phyloP scores from a whole-genome alignment of 2,113 vertebrate species.

The Lepisosteus oculatus region DNA sequence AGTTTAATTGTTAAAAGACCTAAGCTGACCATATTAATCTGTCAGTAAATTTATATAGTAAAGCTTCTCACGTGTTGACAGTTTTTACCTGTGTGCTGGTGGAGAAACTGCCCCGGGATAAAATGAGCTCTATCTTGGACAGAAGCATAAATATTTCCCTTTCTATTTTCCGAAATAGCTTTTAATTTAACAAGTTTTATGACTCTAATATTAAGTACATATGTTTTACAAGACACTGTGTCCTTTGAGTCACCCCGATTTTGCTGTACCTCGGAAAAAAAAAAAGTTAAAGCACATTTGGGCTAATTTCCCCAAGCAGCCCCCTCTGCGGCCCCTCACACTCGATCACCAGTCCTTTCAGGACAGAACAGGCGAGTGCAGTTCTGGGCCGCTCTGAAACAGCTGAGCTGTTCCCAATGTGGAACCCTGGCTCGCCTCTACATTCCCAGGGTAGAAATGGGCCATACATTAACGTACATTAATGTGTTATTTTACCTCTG shows the following conservation, averaged over 20 bases:
- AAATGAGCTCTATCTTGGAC: constrained; percentile 80
- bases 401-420: constrained; percentile 20
- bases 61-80: constrained; percentile 57
- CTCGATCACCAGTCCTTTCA: background rate
- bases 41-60: constrained; percentile 14
- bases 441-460: background rate
- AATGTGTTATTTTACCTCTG: constrained; percentile 8
- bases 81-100: constrained; percentile 61
- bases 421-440: constrained; percentile 11
- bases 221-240: constrained; percentile 94
- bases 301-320: constrained; percentile 19
- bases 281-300: background rate
- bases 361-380: background rate
- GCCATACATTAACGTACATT: background rate
- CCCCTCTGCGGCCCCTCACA: constrained; percentile 19
- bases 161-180: constrained; percentile 93
- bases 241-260: constrained; percentile 89
- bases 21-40: constrained; percentile 8
- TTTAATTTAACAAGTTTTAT: constrained; percentile 99
- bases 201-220: constrained; percentile 94
- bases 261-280: constrained; percentile 60
- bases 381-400: background rate
- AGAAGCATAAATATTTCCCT: constrained; percentile 89
- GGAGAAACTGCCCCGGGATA: constrained; percentile 65
- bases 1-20: constrained; percentile 14